These are phyloP conservation scores for Drosophila borborema DNA, from an alignment of 2,888 invertebrate genomes.

Conservation along the genomic window DNA sequence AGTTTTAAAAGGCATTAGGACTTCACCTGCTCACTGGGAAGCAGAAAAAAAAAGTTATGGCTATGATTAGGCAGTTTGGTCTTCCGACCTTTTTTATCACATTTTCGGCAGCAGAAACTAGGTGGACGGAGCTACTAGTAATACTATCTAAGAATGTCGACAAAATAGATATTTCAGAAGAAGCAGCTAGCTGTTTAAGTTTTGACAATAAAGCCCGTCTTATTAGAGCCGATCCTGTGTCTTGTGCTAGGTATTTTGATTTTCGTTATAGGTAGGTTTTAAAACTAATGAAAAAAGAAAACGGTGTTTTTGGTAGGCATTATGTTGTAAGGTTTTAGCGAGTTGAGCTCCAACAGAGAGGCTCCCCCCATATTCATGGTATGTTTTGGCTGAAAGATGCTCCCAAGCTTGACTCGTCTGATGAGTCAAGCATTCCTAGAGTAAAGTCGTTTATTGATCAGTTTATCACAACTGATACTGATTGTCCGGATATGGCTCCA, in stretches of 20 bases:
- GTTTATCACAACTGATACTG: not conserved
- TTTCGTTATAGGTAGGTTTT: not conserved
- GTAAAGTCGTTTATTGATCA: not conserved
- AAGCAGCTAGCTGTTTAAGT: not conserved
- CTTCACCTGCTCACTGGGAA: too few relatives aligned
- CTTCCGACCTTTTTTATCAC: not conserved
- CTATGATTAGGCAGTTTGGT: not conserved
- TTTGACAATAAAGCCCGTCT: not conserved
- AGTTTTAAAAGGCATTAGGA: too few relatives aligned
- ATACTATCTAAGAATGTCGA: not conserved
- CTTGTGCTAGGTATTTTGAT: not conserved
- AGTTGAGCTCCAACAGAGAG: not conserved
- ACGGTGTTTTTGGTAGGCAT: not conserved
- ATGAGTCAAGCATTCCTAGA: not conserved
- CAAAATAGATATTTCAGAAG: not conserved
- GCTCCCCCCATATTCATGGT: not conserved
- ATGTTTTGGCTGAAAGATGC: slow-evolving; percentile 1
- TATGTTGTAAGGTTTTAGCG: too few relatives aligned
- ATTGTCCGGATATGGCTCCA: too few relatives aligned
- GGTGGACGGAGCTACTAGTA: not conserved
- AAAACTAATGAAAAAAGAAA: not conserved
- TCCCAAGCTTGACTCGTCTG: not conserved
- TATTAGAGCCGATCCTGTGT: not conserved
- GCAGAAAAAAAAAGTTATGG: not conserved
- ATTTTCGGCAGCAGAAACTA: not conserved